These are phyloP conservation scores for Aphodius granarius DNA, from an alignment of 2,888 invertebrate species.

Conservation along the genomic window DNA sequence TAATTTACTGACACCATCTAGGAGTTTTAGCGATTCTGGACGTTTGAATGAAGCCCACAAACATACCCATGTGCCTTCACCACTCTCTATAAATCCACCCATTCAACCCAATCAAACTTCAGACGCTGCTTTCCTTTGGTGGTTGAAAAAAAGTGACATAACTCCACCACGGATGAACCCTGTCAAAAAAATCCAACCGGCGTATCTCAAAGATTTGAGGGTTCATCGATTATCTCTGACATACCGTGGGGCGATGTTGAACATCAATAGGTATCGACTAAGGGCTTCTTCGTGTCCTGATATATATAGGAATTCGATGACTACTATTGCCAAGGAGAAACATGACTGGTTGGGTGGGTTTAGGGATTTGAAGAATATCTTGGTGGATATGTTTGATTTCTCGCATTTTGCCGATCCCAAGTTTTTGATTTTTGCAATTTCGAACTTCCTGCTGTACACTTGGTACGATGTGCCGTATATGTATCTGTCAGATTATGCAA, in stretches of 20 bases:
- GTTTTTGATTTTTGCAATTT: slow-evolving; percentile 79
- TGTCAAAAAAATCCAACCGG: slow-evolving; percentile 58
- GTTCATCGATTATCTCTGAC: slow-evolving; percentile 79
- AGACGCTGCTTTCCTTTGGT: slow-evolving; percentile 59
- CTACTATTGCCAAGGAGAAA: slow-evolving; percentile 80
- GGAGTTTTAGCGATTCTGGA: slow-evolving; percentile 72
- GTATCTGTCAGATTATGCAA: slow-evolving; percentile 81
- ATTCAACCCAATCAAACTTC: slow-evolving; percentile 28
- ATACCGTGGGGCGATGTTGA: slow-evolving; percentile 75
- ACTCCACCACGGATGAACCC: slow-evolving; percentile 48
- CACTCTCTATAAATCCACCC: slow-evolving; percentile 51
- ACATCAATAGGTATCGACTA: slow-evolving; percentile 77
- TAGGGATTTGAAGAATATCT: slow-evolving; percentile 77
- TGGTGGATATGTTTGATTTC: slow-evolving; percentile 78
- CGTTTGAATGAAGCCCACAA: slow-evolving; percentile 54
- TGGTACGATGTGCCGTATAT: slow-evolving; percentile 95
- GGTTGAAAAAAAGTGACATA: slow-evolving; percentile 59
- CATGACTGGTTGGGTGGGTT: slow-evolving; percentile 73
- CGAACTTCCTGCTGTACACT: slow-evolving; percentile 87
- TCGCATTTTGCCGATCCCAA: slow-evolving; percentile 75
- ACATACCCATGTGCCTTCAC: slow-evolving; percentile 46
- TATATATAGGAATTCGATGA: slow-evolving; percentile 84
- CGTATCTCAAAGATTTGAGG: slow-evolving; percentile 72
- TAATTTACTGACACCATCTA: slow-evolving; percentile 68
- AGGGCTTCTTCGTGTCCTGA: slow-evolving; percentile 89